phyloP scores from a whole-genome alignment of 2,888 invertebrate genomes.

The Caradrina kadenii region DNA sequence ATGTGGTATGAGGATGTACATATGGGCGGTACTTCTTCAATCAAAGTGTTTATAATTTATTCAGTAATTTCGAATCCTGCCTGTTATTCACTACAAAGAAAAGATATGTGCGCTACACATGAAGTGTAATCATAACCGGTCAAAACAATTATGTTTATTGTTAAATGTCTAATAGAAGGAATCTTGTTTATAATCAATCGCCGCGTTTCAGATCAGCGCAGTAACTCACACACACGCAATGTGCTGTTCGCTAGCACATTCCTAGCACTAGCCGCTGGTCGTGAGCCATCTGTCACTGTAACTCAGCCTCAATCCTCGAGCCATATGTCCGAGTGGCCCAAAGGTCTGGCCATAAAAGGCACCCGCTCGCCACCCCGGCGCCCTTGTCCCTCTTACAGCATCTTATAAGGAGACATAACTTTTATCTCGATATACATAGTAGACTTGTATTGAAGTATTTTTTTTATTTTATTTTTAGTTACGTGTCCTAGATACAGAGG shows the following conservation, averaged over 20 bases:
- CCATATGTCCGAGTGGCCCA: conserved; percentile 56
- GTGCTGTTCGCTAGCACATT: conserved; percentile 39
- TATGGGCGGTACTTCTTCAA: neutral
- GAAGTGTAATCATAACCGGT: neutral
- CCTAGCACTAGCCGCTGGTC: conserved; percentile 36
- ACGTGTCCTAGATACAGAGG: conserved; percentile 59
- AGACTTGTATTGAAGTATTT: conserved; percentile 30
- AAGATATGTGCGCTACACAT: neutral
- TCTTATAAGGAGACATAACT: conserved; percentile 64
- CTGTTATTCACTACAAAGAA: neutral
- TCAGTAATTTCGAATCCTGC: neutral
- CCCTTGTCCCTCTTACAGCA: conserved; percentile 67
- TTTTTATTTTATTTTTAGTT: conserved; percentile 46
- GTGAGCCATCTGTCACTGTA: conserved; percentile 51
- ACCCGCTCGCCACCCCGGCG: conserved; percentile 51
- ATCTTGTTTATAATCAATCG: conserved; percentile 20
- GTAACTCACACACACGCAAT: conserved; percentile 28
- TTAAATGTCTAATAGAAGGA: conserved; percentile 22
- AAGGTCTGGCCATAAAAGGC: conserved; percentile 61
- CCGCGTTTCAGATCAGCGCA: conserved; percentile 5
- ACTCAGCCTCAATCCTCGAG: conserved; percentile 49
- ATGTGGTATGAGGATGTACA: conserved; percentile 13
- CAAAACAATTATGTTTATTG: neutral
- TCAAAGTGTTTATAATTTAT: neutral
- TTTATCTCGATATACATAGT: conserved; percentile 49